phyloP scores from a whole-genome alignment of 2,888 invertebrate species.

The Antheraea assamensis region DNA sequence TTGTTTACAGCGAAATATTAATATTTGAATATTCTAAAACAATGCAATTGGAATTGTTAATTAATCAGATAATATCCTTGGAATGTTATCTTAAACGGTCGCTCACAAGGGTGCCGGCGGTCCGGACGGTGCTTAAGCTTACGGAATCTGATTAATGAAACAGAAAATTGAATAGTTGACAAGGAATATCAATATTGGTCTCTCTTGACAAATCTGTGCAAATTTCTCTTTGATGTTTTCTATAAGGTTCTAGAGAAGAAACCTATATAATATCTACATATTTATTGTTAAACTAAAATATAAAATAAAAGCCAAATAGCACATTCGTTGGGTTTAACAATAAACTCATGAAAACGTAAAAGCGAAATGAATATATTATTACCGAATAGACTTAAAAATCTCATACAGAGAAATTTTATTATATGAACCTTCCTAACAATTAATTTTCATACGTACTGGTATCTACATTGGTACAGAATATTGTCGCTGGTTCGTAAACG shows the following conservation, averaged over 20 bases:
- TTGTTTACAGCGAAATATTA: not conserved
- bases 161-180: slow-evolving; percentile 15
- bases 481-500: slow-evolving; percentile 53
- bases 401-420: slow-evolving; percentile 8
- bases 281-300: not conserved
- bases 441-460: slow-evolving; percentile 2
- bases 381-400: not conserved
- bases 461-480: slow-evolving; percentile 23
- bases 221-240: not conserved
- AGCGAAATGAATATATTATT: not conserved
- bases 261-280: not conserved
- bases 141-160: slow-evolving; percentile 17
- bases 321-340: not conserved
- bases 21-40: not conserved
- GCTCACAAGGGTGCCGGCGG: slow-evolving; percentile 30
- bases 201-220: not conserved
- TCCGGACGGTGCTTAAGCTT: slow-evolving; percentile 20
- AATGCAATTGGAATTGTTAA: slow-evolving; percentile 29
- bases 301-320: not conserved
- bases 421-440: slow-evolving; percentile 14
- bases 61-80: slow-evolving; percentile 37
- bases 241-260: not conserved
- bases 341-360: not conserved
- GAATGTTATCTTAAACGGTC: slow-evolving; percentile 38
- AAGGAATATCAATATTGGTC: slow-evolving; percentile 9